Percentiles rank a stretch among this genome's conserved stretches.
Evolutionary conservation across 2,113 vertebrate genomes (phyloP).

Genomic region (Mola mola): DNA sequence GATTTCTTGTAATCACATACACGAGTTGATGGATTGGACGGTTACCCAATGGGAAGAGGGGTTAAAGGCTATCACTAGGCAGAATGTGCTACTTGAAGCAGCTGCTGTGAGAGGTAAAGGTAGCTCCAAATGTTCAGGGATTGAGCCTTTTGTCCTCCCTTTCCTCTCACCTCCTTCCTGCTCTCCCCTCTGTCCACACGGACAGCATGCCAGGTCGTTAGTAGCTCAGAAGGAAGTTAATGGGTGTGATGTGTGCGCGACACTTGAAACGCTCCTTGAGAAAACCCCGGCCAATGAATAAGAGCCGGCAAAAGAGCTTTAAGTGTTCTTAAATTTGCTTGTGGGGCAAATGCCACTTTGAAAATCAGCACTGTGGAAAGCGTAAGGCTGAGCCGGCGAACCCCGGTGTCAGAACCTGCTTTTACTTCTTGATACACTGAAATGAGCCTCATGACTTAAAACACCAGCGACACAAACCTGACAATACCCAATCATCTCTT

Average conservation of each 20-base stretch:
- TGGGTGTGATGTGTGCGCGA: constrained; percentile 6
- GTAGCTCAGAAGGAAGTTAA: constrained; percentile 1
- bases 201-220: constrained; percentile 11
- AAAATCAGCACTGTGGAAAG: constrained; percentile 16
- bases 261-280: constrained; percentile 7
- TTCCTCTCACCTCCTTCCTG: constrained; percentile 21
- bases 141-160: constrained; percentile 16
- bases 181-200: constrained; percentile 2
- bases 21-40: no score
- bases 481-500: constrained; percentile 29
- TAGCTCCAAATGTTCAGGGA: constrained; percentile 11
- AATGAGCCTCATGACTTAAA: constrained; percentile 29
- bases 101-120: constrained; percentile 28
- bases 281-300: constrained; percentile 1
- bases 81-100: constrained; percentile 1
- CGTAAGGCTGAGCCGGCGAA: neutral
- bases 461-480: constrained; percentile 23
- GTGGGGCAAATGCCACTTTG: constrained; percentile 23
- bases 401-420: constrained; percentile 2
- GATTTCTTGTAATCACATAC: no score
- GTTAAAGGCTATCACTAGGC: constrained; percentile 36
- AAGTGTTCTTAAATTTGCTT: constrained; percentile 33
- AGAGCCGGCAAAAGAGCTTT: constrained; percentile 3
- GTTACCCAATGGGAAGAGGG: neutral
- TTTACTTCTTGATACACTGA: no score